Evolutionary conservation across 2,888 invertebrate genomes (phyloP).

Genomic region (Pollenia griseotomentosa): DNA sequence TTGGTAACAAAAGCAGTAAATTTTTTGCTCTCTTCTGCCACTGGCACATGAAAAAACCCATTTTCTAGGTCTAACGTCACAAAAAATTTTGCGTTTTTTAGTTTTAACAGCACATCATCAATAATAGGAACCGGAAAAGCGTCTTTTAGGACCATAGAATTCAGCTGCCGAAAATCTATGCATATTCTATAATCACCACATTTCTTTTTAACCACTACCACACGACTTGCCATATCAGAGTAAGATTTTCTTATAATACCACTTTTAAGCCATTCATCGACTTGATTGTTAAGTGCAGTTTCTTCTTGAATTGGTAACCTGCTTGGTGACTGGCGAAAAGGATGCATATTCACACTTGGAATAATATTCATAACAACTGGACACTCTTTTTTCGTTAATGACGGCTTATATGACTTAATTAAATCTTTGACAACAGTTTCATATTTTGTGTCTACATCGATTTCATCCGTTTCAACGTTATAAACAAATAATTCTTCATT

Average conservation of each 20-base stretch:
- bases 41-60: neutral
- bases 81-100: neutral
- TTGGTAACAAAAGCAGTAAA: too few relatives aligned
- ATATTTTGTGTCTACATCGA: too few relatives aligned
- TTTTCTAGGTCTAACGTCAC: neutral
- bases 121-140: neutral
- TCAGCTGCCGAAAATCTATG: too few relatives aligned
- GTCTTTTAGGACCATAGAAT: neutral
- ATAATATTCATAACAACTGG: slow-evolving; percentile 26
- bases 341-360: neutral
- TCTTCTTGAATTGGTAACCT: neutral
- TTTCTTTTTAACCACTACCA: slow-evolving; percentile 12
- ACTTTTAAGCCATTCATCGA: slow-evolving; percentile 4
- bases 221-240: slow-evolving; percentile 8
- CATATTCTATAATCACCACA: neutral
- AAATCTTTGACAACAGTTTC: too few relatives aligned
- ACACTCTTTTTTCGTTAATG: neutral
- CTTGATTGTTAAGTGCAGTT: neutral
- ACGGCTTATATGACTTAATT: too few relatives aligned
- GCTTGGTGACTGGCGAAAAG: slow-evolving; percentile 12
- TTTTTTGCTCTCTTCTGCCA: neutral
- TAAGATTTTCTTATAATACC: slow-evolving; percentile 20
- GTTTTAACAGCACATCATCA: neutral
- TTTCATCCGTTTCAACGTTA: too few relatives aligned
- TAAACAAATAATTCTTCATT: too few relatives aligned